Evolutionary conservation across 64 coral and sea anemone species (phyloP).

Genomic region (Stylophora pistillata): DNA sequence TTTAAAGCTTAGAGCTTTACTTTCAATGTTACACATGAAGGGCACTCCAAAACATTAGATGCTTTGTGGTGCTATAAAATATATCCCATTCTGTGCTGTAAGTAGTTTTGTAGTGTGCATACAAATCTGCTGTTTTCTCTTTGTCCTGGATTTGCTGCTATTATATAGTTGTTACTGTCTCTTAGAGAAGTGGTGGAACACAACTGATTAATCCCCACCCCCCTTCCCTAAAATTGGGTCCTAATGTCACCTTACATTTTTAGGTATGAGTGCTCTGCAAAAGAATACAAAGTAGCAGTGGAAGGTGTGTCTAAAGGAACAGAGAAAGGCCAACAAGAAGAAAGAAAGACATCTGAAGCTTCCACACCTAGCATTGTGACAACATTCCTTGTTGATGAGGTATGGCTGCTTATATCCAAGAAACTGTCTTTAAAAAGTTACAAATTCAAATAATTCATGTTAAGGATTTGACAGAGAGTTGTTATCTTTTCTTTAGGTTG

Average conservation of each 20-base stretch:
- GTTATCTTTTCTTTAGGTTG: constrained; percentile 32
- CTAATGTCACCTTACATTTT: not conserved
- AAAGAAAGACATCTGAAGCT: constrained; percentile 18
- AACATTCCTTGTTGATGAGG: constrained; percentile 72
- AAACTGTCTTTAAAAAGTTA: not conserved
- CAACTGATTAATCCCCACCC: too few relatives aligned
- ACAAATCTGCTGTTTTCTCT: too few relatives aligned
- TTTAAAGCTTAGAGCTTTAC: too few relatives aligned
- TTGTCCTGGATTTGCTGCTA: too few relatives aligned
- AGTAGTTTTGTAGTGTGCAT: too few relatives aligned
- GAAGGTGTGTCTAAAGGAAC: not conserved
- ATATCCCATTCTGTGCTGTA: too few relatives aligned
- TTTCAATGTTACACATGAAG: too few relatives aligned
- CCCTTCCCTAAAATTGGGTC: not conserved
- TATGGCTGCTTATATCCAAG: not conserved
- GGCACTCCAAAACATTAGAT: too few relatives aligned
- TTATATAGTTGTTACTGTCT: too few relatives aligned
- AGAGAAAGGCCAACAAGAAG: constrained; percentile 6
- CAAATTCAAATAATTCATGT: not conserved
- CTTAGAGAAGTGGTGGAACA: too few relatives aligned
- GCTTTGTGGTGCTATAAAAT: too few relatives aligned
- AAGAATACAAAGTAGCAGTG: constrained; percentile 56
- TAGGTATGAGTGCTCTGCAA: constrained; percentile 69
- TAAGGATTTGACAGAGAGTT: not conserved
- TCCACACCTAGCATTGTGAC: not conserved